phyloP scores from a whole-genome alignment of 2,113 vertebrate genomes.

The Strigops habroptila region DNA sequence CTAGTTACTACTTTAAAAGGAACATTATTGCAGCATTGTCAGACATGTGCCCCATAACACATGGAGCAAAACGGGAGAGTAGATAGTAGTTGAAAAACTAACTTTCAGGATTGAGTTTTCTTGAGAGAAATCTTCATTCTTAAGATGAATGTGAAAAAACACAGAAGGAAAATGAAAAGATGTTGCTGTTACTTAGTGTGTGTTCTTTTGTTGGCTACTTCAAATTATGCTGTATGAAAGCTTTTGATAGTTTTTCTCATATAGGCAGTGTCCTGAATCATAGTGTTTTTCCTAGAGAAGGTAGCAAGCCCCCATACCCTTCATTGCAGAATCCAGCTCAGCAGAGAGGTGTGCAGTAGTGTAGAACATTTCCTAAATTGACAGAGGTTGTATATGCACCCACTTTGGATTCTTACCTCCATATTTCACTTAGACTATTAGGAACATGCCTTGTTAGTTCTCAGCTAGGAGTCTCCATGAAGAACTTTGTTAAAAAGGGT shows the following conservation, averaged over 20 bases:
- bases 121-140: neutral
- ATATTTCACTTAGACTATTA: neutral
- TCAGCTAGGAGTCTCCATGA: neutral
- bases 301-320: neutral
- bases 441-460: neutral
- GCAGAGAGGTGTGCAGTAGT: neutral
- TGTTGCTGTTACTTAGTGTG: neutral
- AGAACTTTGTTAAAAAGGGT: neutral
- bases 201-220: neutral
- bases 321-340: neutral
- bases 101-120: neutral
- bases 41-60: neutral
- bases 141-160: neutral
- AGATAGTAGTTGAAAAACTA: neutral
- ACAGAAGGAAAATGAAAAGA: neutral
- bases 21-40: neutral
- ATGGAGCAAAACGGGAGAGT: neutral
- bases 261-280: neutral
- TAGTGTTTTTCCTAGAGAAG: neutral
- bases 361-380: neutral
- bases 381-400: neutral
- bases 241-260: neutral
- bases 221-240: neutral
- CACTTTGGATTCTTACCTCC: neutral
- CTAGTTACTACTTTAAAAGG: conserved; percentile 23